Evolutionary conservation across 2,888 invertebrate genomes (phyloP).

Genomic region (Yponomeuta malinellus): DNA sequence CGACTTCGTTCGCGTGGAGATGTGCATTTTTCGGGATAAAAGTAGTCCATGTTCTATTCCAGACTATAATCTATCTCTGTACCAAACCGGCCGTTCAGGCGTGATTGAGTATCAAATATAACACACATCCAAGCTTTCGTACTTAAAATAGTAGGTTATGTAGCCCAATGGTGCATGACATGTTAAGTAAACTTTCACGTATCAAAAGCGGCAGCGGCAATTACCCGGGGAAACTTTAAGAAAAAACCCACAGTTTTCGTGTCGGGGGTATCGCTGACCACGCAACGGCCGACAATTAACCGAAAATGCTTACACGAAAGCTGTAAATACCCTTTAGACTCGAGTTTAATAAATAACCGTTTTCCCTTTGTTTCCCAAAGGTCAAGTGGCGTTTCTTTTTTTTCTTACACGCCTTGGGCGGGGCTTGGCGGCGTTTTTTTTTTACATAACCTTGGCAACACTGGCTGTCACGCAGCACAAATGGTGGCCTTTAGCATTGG

Average conservation of each 20-base stretch:
- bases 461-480: not conserved
- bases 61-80: too few species aligned
- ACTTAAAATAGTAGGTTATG: too few species aligned
- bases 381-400: slow-evolving; percentile 14
- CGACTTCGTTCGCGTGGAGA: too few species aligned
- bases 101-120: too few species aligned
- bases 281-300: slow-evolving; percentile 10
- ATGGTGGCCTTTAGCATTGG: too few species aligned
- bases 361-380: slow-evolving; percentile 17
- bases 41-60: too few species aligned
- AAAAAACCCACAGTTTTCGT: slow-evolving; percentile 7
- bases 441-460: slow-evolving; percentile 6
- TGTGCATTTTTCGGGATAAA: too few species aligned
- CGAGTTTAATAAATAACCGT: slow-evolving; percentile 5
- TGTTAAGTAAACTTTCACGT: too few species aligned
- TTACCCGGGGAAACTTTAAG: not conserved
- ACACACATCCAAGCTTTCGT: too few species aligned
- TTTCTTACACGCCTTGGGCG: slow-evolving; percentile 11
- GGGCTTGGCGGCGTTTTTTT: not conserved
- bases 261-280: slow-evolving; percentile 11
- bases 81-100: too few species aligned
- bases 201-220: too few species aligned
- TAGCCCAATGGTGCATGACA: too few species aligned
- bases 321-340: slow-evolving; percentile 5
- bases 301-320: slow-evolving; percentile 11